phyloP scores from a whole-genome alignment of 2,113 vertebrate genomes.

The Mobula birostris region DNA sequence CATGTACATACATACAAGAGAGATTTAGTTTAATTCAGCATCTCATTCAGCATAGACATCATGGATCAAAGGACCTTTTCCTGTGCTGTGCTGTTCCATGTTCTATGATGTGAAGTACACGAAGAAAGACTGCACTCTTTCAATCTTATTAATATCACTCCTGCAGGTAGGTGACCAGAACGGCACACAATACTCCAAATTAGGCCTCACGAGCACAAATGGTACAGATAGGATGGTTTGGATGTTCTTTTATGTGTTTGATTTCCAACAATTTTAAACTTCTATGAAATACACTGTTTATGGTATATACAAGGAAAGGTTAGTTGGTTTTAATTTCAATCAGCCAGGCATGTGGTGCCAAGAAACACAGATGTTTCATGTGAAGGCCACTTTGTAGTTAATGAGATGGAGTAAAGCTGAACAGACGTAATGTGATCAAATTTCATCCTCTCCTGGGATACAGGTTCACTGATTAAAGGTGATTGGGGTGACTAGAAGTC shows the following conservation, averaged over 20 bases:
- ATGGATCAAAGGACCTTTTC: no score
- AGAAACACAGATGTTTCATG: slow-evolving; percentile 7
- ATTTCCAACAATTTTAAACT: background rate
- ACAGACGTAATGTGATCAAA: background rate
- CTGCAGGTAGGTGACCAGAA: no score
- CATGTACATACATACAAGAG: no score
- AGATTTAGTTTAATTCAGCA: no score
- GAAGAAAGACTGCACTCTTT: no score
- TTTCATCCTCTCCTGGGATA: background rate
- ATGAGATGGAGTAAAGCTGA: background rate
- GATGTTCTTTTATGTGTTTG: background rate
- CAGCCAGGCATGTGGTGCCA: background rate
- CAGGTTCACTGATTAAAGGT: background rate
- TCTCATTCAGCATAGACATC: no score
- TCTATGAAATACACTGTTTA: background rate
- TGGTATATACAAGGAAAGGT: background rate
- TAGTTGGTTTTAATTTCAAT: slow-evolving; percentile 2
- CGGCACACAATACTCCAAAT: no score
- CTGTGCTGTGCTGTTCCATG: no score
- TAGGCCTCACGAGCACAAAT: background rate
- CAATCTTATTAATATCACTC: no score
- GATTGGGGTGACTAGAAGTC: background rate
- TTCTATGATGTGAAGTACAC: no score
- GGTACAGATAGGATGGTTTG: background rate
- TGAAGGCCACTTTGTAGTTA: slow-evolving; percentile 23